Evolutionary conservation across 2,113 vertebrate species (phyloP).

Genomic region (Microtus oregoni): DNA sequence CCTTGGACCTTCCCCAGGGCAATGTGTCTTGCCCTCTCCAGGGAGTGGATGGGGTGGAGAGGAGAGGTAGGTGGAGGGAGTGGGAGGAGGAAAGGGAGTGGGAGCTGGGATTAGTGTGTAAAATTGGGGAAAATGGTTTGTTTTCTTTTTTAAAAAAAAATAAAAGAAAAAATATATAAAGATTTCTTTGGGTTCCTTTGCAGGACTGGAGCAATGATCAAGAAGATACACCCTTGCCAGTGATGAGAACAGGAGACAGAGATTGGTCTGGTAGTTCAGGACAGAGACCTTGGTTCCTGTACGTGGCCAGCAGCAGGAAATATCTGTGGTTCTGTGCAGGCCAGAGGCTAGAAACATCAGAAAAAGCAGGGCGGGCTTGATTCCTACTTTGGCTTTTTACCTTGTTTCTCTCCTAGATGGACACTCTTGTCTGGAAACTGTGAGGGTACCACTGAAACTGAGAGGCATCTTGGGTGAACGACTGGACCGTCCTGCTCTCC

Average conservation of each 20-base stretch:
- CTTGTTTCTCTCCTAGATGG: not conserved
- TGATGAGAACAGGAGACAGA: not conserved
- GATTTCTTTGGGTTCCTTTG: not conserved
- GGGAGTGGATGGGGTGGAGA: too few species aligned
- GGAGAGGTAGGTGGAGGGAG: too few species aligned
- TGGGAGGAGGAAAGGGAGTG: too few species aligned
- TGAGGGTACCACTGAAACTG: not conserved
- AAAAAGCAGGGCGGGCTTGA: not conserved
- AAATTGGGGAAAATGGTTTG: too few species aligned
- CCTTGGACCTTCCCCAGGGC: too few species aligned
- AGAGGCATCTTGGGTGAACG: not conserved
- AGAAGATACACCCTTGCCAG: not conserved
- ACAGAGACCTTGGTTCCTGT: not conserved
- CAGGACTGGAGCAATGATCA: not conserved
- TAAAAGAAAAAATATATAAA: not conserved
- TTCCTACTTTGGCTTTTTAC: not conserved
- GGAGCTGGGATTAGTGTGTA: too few species aligned
- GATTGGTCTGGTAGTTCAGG: not conserved
- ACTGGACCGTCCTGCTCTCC: not conserved
- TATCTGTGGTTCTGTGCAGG: not conserved
- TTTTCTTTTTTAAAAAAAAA: too few species aligned
- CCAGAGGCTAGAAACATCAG: not conserved
- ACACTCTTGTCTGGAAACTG: not conserved
- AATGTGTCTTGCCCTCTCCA: too few species aligned
- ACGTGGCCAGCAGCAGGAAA: not conserved